Evolutionary conservation across 2,113 vertebrate genomes (phyloP).

Genomic region (Rhizomys pruinosus): DNA sequence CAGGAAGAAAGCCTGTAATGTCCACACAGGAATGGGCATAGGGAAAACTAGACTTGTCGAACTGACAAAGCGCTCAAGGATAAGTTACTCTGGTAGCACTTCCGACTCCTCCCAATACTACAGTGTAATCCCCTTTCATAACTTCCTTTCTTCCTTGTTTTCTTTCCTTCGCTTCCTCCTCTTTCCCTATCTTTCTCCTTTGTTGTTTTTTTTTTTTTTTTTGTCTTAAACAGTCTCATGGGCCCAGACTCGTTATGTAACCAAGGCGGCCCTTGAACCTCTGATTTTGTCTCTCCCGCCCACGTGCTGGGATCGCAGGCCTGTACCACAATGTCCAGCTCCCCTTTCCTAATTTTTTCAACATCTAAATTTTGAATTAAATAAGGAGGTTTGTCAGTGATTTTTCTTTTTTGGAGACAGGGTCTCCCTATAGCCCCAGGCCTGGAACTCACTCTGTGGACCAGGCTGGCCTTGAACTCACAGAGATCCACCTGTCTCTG

Average conservation of each 20-base stretch:
- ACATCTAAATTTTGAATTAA: conserved; percentile 39
- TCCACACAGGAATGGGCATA: neutral
- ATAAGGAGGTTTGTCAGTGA: conserved; percentile 22
- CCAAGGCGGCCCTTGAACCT: neutral
- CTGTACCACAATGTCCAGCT: neutral
- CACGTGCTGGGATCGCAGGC: neutral
- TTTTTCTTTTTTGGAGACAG: too few relatives aligned
- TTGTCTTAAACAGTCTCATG: too few relatives aligned
- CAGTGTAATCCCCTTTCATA: rapidly evolving
- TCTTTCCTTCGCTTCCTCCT: rapidly evolving
- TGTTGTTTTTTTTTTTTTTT: too few relatives aligned
- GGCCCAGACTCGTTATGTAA: neutral
- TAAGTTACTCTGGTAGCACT: neutral
- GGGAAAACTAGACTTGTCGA: neutral
- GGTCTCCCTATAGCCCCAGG: too few relatives aligned
- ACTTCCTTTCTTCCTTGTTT: neutral
- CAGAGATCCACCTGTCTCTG: too few relatives aligned
- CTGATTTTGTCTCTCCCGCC: neutral
- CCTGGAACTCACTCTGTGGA: too few relatives aligned
- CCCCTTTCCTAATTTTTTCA: neutral
- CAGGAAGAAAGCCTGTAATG: neutral
- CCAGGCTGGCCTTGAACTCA: too few relatives aligned
- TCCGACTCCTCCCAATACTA: neutral
- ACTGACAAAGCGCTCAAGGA: conserved; percentile 17
- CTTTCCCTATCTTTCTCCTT: neutral